Evolutionary conservation across 2,797 vertebrate species (phyloP).

Genomic region (Coregonus sp.): DNA sequence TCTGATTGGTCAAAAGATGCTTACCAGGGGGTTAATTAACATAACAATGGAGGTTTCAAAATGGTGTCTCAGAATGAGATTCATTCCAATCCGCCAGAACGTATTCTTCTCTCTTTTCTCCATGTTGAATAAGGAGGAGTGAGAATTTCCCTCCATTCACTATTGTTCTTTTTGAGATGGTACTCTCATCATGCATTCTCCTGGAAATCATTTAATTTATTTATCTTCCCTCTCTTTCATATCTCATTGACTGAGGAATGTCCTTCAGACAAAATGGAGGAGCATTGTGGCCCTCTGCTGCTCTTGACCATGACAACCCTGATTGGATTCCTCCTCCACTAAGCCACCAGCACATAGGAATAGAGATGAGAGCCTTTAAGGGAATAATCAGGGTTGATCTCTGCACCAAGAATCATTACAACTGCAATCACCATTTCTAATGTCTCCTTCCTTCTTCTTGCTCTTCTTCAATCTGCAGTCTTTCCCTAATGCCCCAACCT

Average conservation of each 20-base stretch:
- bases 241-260: not conserved
- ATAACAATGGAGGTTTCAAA: not conserved
- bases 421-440: not conserved
- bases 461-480: not conserved
- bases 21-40: not conserved
- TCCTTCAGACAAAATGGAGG: not conserved
- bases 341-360: not conserved
- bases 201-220: not conserved
- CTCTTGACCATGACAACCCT: not conserved
- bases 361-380: not conserved
- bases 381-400: not conserved
- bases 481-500: not conserved
- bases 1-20: not conserved
- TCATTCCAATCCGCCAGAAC: not conserved
- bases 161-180: not conserved
- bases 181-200: not conserved
- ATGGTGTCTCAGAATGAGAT: not conserved
- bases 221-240: constrained; percentile 3
- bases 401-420: not conserved
- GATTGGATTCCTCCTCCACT: not conserved
- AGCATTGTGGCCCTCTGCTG: not conserved
- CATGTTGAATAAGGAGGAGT: not conserved
- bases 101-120: not conserved
- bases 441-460: not conserved
- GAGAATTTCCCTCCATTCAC: not conserved